These are phyloP conservation scores for Aethina tumida DNA, from an alignment of 1,140 invertebrate species.

Conservation along the genomic window DNA sequence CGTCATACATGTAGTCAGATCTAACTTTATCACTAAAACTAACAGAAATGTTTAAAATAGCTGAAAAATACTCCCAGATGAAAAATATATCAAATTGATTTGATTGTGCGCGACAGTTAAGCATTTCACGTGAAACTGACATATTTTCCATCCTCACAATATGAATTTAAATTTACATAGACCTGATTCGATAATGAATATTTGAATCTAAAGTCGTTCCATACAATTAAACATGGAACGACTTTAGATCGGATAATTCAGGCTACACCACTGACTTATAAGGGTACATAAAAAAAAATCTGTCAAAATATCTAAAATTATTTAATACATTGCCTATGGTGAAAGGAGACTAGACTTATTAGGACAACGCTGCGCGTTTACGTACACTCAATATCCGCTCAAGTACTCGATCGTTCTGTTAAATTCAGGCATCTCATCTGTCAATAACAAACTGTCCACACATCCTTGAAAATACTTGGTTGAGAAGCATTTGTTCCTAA, in stretches of 20 bases:
- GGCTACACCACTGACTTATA: slow-evolving; percentile 5
- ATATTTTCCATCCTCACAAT: no score
- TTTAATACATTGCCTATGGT: slow-evolving; percentile 27
- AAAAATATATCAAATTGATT: no score
- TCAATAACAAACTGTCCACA: slow-evolving; percentile 72
- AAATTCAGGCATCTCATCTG: slow-evolving; percentile 69
- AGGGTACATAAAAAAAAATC: slow-evolving; percentile 18
- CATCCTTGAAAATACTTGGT: slow-evolving; percentile 84
- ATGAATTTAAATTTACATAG: no score
- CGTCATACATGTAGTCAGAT: no score
- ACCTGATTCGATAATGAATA: slow-evolving; percentile 8
- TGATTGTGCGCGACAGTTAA: no score
- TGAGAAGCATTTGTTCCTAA: slow-evolving; percentile 83
- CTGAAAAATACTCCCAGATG: no score
- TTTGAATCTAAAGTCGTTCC: slow-evolving; percentile 9
- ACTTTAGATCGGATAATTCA: slow-evolving; percentile 6
- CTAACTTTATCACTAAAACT: no score
- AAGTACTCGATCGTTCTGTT: slow-evolving; percentile 46
- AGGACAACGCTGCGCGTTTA: slow-evolving; percentile 20
- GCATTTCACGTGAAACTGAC: no score
- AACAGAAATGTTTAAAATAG: slow-evolving; percentile 8
- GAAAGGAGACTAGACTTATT: slow-evolving; percentile 32
- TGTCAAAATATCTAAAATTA: slow-evolving; percentile 24
- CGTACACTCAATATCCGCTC: slow-evolving; percentile 21
- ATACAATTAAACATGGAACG: slow-evolving; percentile 7